phyloP scores from a whole-genome alignment of 2,113 vertebrate species.

The Neolamprologus modestus region DNA sequence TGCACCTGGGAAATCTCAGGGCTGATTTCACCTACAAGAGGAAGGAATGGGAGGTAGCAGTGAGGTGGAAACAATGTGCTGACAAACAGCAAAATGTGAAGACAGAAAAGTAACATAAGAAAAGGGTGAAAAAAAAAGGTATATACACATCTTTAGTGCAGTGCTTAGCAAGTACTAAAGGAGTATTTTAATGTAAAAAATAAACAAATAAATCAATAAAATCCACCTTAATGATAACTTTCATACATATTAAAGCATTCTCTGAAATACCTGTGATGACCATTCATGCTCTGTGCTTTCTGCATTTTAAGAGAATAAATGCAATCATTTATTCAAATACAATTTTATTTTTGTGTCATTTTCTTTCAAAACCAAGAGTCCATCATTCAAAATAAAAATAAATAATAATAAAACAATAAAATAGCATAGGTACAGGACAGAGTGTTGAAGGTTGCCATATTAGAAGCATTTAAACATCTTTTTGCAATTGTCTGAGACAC shows the following conservation, averaged over 20 bases:
- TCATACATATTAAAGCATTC: not conserved
- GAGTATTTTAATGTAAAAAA: not conserved
- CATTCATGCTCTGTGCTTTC: not conserved
- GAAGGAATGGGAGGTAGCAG: not conserved
- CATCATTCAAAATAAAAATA: not conserved
- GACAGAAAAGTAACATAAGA: not conserved
- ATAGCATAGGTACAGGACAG: not conserved
- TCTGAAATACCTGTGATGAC: not conserved
- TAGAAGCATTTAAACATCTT: not conserved
- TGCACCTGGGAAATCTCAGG: constrained; percentile 72
- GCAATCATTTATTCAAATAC: not conserved
- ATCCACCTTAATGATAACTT: not conserved
- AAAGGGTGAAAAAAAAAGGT: fast-evolving
- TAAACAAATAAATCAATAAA: not conserved
- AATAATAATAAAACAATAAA: not conserved
- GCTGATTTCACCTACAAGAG: constrained; percentile 81
- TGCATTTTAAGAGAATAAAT: not conserved
- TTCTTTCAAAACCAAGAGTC: not conserved
- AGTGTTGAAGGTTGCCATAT: not conserved
- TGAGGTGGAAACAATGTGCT: not conserved
- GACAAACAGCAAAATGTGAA: not conserved
- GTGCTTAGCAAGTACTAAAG: not conserved
- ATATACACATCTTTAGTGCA: not conserved
- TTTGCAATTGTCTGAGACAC: not conserved
- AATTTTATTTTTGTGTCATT: not conserved